Base-by-base conservation (phyloP, 35 echinoderm and acorn worm genomes). In the Apostichopus californicus region DNA sequence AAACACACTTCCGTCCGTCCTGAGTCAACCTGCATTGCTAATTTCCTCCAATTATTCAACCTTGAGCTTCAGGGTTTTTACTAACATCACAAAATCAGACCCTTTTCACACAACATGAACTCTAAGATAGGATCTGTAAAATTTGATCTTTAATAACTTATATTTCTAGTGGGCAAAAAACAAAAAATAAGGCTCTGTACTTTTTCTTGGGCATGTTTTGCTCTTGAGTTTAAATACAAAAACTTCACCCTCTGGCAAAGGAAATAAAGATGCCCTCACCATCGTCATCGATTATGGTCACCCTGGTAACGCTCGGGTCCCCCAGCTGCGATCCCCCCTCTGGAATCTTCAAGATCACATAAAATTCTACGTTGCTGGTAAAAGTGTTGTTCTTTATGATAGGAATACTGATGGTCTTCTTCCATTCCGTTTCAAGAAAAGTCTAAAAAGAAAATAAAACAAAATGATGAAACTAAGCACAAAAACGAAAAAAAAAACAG, bases 201-300 rank as follows among this genome's bases (percentile, higher is more conserved):
- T 68, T 68, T 68, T 68, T 68, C 64, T 68, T 68, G 11, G 11
- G 11, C 10, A 68, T 17, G 2, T 10, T 68, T 9, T 68, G 8
- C 2, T 68, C 28, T 34, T 34, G 28, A 34, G 28, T 34, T 34
- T 34, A 34, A 34, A 34, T 34, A 68, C 64, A 25, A 9, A 9
- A 68, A 10, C 64, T 68, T 68, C 17, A 17, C 64, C 64, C 17
- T 10, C 6, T 68, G 64, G 64, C 64, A 87, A 87, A n/a, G 64
- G 5, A 2, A 34, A 34, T 34, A 34, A 21, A 5, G 64, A 71
- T 87, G 85, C 56, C 92, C 91, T 94, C 75, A 98, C 97, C 93
- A 90, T 98, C 95, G 91, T 98, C 97, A 98, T 98, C 97, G 90
- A 98, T 98, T 14, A 98, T 98, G 9, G 97, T 98, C 18, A 98